Percentiles rank a stretch among this genome's conserved stretches.
Conservation (phyloP, 2,888 invertebrate species). For the Andrena fulva region DNA sequence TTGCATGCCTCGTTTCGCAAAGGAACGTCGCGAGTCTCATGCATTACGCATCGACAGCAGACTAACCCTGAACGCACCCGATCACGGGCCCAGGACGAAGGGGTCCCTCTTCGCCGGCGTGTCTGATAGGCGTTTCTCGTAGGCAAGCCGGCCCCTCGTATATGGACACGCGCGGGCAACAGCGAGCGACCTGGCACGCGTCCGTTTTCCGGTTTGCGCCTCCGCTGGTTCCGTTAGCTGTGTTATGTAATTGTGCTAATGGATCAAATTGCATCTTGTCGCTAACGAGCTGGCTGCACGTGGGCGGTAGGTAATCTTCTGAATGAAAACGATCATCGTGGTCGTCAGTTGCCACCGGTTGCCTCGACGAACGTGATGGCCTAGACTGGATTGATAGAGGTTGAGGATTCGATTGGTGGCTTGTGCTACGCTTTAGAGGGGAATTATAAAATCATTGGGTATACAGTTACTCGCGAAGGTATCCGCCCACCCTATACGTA, state of each 20-base stretch:
- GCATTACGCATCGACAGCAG: slow-evolving; percentile 41
- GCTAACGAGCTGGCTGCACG: slow-evolving; percentile 57
- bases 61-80: slow-evolving; percentile 26
- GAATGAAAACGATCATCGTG: slow-evolving; percentile 33
- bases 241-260: slow-evolving; percentile 77
- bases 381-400: neutral
- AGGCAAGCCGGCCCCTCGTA: slow-evolving; percentile 61
- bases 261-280: slow-evolving; percentile 75
- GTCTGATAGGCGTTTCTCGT: slow-evolving; percentile 48
- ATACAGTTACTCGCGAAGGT: too few species aligned
- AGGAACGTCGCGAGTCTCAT: slow-evolving; percentile 47
- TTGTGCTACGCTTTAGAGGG: neutral
- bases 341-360: neutral
- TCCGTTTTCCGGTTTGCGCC: slow-evolving; percentile 78
- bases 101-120: slow-evolving; percentile 51
- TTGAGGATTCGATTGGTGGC: neutral
- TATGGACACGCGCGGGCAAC: slow-evolving; percentile 74
- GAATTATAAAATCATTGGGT: neutral
- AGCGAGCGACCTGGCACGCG: slow-evolving; percentile 77
- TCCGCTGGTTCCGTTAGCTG: slow-evolving; percentile 74
- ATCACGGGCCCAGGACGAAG: slow-evolving; percentile 8
- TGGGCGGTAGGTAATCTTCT: slow-evolving; percentile 38
- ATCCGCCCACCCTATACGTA: too few species aligned
- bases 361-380: neutral
- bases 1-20: slow-evolving; percentile 36